A percentile compares a stretch with the other conserved stretches of the same genome.
These are phyloP conservation scores for Ectobius pallidus DNA, from an alignment of 2,888 invertebrate genomes.

Conservation along the genomic window DNA sequence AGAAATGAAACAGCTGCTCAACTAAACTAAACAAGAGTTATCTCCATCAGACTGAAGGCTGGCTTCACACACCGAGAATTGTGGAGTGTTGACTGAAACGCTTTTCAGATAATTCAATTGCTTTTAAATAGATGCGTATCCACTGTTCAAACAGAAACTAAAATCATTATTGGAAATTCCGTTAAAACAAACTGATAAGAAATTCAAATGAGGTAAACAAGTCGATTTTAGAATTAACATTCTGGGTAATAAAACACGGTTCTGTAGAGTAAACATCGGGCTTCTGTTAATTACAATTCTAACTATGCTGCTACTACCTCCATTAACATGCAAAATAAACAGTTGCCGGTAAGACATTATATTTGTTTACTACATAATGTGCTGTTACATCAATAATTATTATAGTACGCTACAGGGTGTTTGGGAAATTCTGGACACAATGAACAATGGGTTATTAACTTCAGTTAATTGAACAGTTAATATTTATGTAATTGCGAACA, in stretches of 20 bases:
- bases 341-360: not conserved
- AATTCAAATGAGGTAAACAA: constrained; percentile 26
- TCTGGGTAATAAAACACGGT: constrained; percentile 8
- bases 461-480: too few relatives aligned
- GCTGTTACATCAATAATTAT: not conserved
- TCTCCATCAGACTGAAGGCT: constrained; percentile 16
- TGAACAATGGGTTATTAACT: too few relatives aligned
- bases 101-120: constrained; percentile 7
- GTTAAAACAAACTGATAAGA: constrained; percentile 28
- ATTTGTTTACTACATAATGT: constrained; percentile 12
- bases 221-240: constrained; percentile 15
- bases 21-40: constrained; percentile 5
- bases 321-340: constrained; percentile 18
- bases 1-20: constrained; percentile 12
- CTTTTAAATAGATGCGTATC: constrained; percentile 4
- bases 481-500: too few relatives aligned
- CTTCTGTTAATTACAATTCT: not conserved
- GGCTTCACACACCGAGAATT: not conserved
- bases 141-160: constrained; percentile 10
- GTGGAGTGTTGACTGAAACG: not conserved
- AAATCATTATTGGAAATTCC: constrained; percentile 14
- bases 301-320: not conserved
- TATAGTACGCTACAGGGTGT: not conserved
- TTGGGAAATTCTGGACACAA: too few relatives aligned
- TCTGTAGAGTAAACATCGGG: not conserved